Percentiles rank a stretch among this genome's conserved stretches.
phyloP scores from a whole-genome alignment of 23 tunicate species.

The Ascidia mentula region DNA sequence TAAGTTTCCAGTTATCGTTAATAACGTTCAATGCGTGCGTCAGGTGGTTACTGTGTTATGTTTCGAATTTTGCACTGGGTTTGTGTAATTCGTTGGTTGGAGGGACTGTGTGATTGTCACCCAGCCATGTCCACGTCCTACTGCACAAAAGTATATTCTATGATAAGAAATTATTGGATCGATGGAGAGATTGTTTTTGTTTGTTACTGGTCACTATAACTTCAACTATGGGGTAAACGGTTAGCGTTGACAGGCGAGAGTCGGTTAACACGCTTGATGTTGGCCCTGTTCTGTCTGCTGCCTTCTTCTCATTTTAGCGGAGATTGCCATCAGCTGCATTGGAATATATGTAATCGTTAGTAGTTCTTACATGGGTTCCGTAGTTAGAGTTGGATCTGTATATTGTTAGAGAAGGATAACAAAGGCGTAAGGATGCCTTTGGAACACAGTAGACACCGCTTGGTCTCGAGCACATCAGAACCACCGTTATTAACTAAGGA shows the following conservation, averaged over 20 bases:
- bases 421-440: neutral
- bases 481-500: neutral
- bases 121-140: no score
- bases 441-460: neutral
- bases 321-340: neutral
- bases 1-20: no score
- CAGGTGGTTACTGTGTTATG: no score
- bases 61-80: no score
- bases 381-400: neutral
- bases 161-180: no score
- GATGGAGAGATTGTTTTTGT: no score
- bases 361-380: neutral
- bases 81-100: no score
- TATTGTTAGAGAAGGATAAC: neutral
- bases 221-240: no score
- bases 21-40: no score
- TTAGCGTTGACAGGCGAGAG: neutral
- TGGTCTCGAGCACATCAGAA: neutral
- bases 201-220: no score
- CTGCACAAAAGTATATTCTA: no score
- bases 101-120: no score
- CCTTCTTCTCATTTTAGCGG: neutral
- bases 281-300: slow-evolving; percentile 2
- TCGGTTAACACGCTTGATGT: slow-evolving; percentile 6
- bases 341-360: neutral